Evolutionary conservation across 2,888 invertebrate species (phyloP).

Genomic region (Drosophila antonietae): DNA sequence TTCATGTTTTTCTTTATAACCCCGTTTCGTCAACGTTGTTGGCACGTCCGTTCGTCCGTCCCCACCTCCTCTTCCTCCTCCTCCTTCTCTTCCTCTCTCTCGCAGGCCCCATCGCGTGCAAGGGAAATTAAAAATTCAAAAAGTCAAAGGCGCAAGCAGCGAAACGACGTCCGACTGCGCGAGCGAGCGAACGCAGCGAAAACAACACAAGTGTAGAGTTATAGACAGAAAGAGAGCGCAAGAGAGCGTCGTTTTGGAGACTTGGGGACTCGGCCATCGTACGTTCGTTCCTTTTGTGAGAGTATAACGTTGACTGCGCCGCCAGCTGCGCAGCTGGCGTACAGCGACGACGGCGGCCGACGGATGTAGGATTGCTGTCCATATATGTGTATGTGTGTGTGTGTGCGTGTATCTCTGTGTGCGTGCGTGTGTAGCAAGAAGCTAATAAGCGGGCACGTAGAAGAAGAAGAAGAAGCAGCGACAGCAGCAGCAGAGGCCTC

Average conservation of each 20-base stretch:
- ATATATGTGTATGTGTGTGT: background rate
- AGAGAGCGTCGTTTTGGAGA: constrained; percentile 55
- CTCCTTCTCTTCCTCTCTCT: background rate
- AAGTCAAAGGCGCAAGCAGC: constrained; percentile 78
- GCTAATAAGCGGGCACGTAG: constrained; percentile 62
- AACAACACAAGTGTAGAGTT: constrained; percentile 43
- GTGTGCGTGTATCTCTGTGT: constrained; percentile 5
- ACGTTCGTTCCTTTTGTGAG: constrained; percentile 70
- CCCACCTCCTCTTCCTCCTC: constrained; percentile 20
- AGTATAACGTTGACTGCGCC: constrained; percentile 39
- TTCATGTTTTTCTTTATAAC: constrained; percentile 79
- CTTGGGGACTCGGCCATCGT: constrained; percentile 61
- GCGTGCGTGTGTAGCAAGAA: constrained; percentile 44
- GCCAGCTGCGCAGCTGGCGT: constrained; percentile 41
- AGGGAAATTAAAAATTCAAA: constrained; percentile 80
- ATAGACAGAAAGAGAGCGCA: constrained; percentile 29
- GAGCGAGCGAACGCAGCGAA: constrained; percentile 26
- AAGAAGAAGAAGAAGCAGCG: constrained; percentile 39
- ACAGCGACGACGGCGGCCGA: constrained; percentile 52
- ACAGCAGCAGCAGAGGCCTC: constrained; percentile 54
- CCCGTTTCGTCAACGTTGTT: constrained; percentile 74
- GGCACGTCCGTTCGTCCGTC: constrained; percentile 57
- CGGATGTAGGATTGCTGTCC: constrained; percentile 72
- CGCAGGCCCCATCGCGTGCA: constrained; percentile 60
- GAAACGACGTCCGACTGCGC: constrained; percentile 38